A percentile compares a stretch with the other conserved stretches of the same genome.
Evolutionary conservation across 1,140 invertebrate genomes (phyloP).

Genomic region (Anastatus disparis): DNA sequence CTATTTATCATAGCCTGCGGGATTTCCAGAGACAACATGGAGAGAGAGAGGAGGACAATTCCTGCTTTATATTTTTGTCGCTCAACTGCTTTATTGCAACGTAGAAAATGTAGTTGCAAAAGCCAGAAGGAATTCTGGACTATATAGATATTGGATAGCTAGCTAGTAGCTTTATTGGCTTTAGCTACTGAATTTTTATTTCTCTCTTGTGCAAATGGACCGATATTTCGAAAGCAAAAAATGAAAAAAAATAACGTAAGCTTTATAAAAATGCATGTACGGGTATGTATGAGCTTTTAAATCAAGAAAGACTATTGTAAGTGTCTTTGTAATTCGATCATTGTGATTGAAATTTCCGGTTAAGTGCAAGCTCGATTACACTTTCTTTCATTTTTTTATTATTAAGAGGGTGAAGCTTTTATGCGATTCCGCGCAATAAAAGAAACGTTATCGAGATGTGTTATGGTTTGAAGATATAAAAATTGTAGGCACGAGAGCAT

Average conservation of each 20-base stretch:
- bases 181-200: slow-evolving; percentile 62
- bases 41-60: too few species aligned
- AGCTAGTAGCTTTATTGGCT: slow-evolving; percentile 48
- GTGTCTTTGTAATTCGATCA: slow-evolving; percentile 22
- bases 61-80: slow-evolving; percentile 35
- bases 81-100: slow-evolving; percentile 33
- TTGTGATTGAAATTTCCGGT: slow-evolving; percentile 13
- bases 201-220: slow-evolving; percentile 51
- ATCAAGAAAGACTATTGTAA: slow-evolving; percentile 53
- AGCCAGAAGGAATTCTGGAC: slow-evolving; percentile 17
- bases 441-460: not conserved
- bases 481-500: too few species aligned
- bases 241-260: not conserved
- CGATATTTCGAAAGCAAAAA: slow-evolving; percentile 23
- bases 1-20: slow-evolving; percentile 38
- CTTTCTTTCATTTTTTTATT: not conserved
- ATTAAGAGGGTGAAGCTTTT: too few species aligned
- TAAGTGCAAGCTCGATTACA: not conserved
- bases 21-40: too few species aligned
- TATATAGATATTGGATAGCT: slow-evolving; percentile 37
- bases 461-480: not conserved
- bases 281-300: slow-evolving; percentile 53
- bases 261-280: slow-evolving; percentile 57
- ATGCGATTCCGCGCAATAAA: not conserved
- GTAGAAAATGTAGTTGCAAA: slow-evolving; percentile 19